Conservation (phyloP, 2,797 vertebrate genomes). For the Platyrinchus mystaceus region DNA sequence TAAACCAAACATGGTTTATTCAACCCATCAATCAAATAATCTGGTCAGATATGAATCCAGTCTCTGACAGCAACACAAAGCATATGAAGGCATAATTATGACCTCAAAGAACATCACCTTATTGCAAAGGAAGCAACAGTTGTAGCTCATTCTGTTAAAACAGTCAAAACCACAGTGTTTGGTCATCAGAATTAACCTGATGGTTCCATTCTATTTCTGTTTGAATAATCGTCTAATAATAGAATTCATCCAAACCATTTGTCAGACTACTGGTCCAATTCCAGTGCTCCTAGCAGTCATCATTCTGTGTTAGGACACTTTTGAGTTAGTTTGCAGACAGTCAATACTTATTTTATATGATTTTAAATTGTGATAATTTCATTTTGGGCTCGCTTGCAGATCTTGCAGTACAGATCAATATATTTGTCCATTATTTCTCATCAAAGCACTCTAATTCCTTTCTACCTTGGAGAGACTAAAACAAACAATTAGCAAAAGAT, state of each 20-base stretch:
- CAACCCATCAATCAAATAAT: too few relatives aligned
- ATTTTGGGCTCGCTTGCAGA: slow-evolving; percentile 48
- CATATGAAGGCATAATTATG: neutral
- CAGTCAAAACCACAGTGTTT: neutral
- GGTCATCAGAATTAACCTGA: neutral
- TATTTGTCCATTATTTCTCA: slow-evolving; percentile 57
- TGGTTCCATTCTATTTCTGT: neutral
- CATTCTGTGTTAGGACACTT: neutral
- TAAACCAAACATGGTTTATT: too few relatives aligned
- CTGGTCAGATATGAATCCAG: too few relatives aligned
- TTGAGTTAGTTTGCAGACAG: slow-evolving; percentile 35
- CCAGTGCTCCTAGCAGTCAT: neutral
- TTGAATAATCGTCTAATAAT: slow-evolving; percentile 4
- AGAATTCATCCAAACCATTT: neutral
- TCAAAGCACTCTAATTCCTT: slow-evolving; percentile 68
- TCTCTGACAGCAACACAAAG: neutral
- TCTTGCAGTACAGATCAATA: slow-evolving; percentile 49
- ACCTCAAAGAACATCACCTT: neutral
- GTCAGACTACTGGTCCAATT: neutral
- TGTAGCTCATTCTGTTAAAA: neutral
- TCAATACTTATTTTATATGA: slow-evolving; percentile 47
- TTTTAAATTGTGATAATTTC: slow-evolving; percentile 65
- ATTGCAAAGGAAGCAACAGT: neutral
- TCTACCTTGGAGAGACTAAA: slow-evolving; percentile 31
- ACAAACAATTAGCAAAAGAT: slow-evolving; percentile 46